A percentile compares a stretch with the other conserved stretches of the same genome.
phyloP scores from a whole-genome alignment of 2,797 vertebrate species.

The Acestrorhynchus altus region DNA sequence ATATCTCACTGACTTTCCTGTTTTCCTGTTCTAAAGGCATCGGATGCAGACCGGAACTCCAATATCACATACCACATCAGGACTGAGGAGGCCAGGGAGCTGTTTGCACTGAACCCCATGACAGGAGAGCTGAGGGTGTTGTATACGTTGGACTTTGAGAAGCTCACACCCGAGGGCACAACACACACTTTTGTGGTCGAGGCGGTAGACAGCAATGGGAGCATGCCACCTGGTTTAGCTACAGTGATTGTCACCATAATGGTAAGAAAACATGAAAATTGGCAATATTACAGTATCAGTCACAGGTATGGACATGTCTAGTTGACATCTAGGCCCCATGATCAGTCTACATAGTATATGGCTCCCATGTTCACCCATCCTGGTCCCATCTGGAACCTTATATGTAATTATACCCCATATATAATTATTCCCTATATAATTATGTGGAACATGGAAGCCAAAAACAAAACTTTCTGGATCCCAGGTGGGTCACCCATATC shows the following conservation, averaged over 20 bases:
- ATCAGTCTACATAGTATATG: too few species aligned
- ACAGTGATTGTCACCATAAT: conserved; percentile 88
- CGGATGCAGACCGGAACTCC: conserved; percentile 86
- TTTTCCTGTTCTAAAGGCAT: conserved; percentile 78
- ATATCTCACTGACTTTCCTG: not conserved
- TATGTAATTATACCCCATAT: too few species aligned
- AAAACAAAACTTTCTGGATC: too few species aligned
- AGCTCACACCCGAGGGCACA: conserved; percentile 78
- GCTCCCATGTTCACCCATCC: too few species aligned
- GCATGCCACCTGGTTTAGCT: conserved; percentile 92
- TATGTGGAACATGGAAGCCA: too few species aligned
- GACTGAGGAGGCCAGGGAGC: conserved; percentile 74
- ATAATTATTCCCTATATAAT: too few species aligned
- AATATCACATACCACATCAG: conserved; percentile 90
- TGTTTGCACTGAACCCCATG: conserved; percentile 84
- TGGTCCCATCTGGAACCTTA: too few species aligned
- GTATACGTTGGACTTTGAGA: conserved; percentile 89
- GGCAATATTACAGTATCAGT: not conserved
- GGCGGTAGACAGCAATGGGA: conserved; percentile 84
- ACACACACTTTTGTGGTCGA: conserved; percentile 89
- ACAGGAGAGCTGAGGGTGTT: conserved; percentile 85
- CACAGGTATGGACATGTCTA: not conserved
- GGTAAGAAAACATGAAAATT: conserved; percentile 72
- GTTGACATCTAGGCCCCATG: too few species aligned
- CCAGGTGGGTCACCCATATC: too few species aligned